A percentile compares a stretch with the other conserved stretches of the same genome.
These are phyloP conservation scores for Lamellibrachia columna DNA, from an alignment of 2,888 invertebrate species.

Conservation along the genomic window DNA sequence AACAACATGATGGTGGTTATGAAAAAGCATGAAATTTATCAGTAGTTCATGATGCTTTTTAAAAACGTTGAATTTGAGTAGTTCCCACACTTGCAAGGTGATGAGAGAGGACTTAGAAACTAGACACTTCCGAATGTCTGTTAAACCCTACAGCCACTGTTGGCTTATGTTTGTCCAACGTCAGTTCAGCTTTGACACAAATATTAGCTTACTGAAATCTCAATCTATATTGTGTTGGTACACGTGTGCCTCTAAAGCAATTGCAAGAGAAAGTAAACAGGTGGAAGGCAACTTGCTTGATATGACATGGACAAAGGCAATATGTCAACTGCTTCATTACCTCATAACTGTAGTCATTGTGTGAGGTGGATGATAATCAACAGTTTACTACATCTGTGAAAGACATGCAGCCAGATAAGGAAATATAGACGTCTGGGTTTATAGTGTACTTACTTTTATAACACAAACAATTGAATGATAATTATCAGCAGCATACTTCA, in stretches of 20 bases:
- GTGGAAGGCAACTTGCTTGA: not conserved
- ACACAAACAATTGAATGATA: not conserved
- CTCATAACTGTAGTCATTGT: not conserved
- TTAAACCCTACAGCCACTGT: not conserved
- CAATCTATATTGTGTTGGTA: not conserved
- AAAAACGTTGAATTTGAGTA: not conserved
- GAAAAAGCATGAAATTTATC: not conserved
- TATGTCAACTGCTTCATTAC: not conserved
- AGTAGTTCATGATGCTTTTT: not conserved
- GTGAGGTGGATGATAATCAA: not conserved
- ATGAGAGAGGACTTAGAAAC: not conserved
- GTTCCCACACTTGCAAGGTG: not conserved
- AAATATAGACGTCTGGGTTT: not conserved
- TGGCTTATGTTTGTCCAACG: constrained; percentile 8
- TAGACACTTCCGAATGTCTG: not conserved
- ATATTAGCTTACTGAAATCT: constrained; percentile 1
- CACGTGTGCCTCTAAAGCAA: not conserved
- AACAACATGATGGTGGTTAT: too few relatives aligned
- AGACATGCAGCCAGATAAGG: not conserved
- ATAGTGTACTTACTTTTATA: not conserved
- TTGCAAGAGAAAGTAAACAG: not conserved
- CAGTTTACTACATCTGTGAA: not conserved
- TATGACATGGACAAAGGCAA: not conserved
- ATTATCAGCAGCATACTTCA: not conserved
- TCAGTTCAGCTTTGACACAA: not conserved